Percentiles rank a stretch among this genome's conserved stretches.
Evolutionary conservation across 2,797 vertebrate genomes (phyloP).

Genomic region (Brachyrhaphis roseni): DNA sequence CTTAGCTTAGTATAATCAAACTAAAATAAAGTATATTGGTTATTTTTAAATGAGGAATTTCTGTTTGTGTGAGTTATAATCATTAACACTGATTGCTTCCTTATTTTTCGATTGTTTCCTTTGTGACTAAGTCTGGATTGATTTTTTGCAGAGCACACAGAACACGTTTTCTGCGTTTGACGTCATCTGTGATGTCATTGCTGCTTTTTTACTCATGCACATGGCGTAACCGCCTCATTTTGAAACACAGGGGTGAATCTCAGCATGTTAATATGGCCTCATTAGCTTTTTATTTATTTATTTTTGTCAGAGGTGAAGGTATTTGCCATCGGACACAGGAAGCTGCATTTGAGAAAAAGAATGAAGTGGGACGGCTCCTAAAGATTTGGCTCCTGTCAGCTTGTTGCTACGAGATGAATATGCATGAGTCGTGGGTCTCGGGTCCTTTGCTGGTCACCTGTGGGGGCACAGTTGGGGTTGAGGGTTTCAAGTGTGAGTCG

Average conservation of each 20-base stretch:
- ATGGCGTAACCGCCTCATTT: slow-evolving; percentile 21
- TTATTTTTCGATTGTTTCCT: slow-evolving; percentile 24
- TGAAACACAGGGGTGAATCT: slow-evolving; percentile 24
- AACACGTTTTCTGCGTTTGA: slow-evolving; percentile 13
- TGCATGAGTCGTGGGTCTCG: slow-evolving; percentile 65
- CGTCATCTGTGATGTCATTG: slow-evolving; percentile 18
- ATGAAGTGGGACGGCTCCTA: slow-evolving; percentile 35
- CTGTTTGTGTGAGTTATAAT: slow-evolving; percentile 27
- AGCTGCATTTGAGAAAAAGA: slow-evolving; percentile 23
- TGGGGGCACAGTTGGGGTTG: slow-evolving; percentile 57
- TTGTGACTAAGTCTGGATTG: slow-evolving; percentile 28
- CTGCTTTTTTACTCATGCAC: slow-evolving; percentile 16
- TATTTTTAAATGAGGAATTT: slow-evolving; percentile 28
- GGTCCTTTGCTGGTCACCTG: slow-evolving; percentile 66
- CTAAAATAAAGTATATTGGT: slow-evolving; percentile 27
- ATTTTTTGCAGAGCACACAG: slow-evolving; percentile 14
- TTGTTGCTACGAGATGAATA: slow-evolving; percentile 66
- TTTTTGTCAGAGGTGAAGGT: slow-evolving; percentile 16
- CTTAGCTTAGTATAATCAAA: slow-evolving; percentile 33
- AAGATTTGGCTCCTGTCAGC: slow-evolving; percentile 58
- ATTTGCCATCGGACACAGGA: slow-evolving; percentile 1
- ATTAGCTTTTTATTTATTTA: slow-evolving; percentile 28
- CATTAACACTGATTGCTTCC: slow-evolving; percentile 54
- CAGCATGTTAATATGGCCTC: slow-evolving; percentile 23
- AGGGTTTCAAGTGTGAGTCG: slow-evolving; percentile 56